Conservation (phyloP, 2,888 invertebrate species). For the Lasioglossum malachurum region DNA sequence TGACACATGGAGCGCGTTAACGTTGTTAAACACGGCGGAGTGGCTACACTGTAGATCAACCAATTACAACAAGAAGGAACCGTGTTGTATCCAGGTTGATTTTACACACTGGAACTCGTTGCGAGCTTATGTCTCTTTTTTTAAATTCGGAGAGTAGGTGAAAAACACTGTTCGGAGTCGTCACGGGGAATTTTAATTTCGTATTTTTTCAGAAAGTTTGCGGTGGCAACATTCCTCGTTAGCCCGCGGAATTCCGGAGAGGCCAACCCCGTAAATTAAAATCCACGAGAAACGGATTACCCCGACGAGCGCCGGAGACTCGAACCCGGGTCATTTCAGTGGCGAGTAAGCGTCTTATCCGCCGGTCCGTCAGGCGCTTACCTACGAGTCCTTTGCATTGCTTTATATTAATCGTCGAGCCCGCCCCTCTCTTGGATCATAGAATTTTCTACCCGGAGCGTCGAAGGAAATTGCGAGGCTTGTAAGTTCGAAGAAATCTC, state of each 20-base stretch:
- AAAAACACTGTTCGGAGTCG: background rate
- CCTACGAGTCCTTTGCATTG: background rate
- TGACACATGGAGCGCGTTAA: background rate
- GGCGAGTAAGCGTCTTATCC: slow-evolving; percentile 11
- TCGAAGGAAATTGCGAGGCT: background rate
- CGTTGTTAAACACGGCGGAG: background rate
- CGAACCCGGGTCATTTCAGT: background rate
- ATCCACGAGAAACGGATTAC: slow-evolving; percentile 3
- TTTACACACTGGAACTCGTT: background rate
- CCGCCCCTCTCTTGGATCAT: background rate
- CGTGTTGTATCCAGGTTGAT: background rate
- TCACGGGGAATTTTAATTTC: background rate
- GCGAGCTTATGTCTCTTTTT: background rate
- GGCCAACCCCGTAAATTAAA: slow-evolving; percentile 2
- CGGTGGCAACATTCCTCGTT: background rate
- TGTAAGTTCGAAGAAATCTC: background rate
- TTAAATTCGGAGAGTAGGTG: background rate
- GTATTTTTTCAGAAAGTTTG: background rate
- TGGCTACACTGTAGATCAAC: background rate
- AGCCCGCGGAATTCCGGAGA: background rate
- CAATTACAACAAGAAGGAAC: background rate
- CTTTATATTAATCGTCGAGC: background rate
- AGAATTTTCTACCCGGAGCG: background rate
- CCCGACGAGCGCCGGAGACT: background rate
- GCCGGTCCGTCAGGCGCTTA: background rate